Conservation (phyloP, 1,140 invertebrate genomes). For the Euura lappo region DNA sequence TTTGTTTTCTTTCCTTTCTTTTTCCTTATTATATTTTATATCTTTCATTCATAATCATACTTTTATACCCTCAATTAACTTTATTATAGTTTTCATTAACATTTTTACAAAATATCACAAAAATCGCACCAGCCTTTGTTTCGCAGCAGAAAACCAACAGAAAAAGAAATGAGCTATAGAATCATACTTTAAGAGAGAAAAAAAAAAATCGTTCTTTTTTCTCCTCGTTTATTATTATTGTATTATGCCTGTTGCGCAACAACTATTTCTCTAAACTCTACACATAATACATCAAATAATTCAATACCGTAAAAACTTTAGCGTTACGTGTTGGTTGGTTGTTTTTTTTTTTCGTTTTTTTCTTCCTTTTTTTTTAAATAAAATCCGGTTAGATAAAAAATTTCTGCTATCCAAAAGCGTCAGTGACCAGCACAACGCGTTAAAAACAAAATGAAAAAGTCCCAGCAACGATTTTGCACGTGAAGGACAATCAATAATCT, state of each 20-base stretch:
- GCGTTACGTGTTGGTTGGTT: background rate
- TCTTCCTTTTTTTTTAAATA: background rate
- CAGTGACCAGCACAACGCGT: constrained; percentile 36
- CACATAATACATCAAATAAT: constrained; percentile 6
- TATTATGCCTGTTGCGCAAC: background rate
- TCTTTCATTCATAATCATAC: constrained; percentile 19
- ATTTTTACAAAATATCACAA: constrained; percentile 61
- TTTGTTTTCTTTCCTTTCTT: constrained; percentile 18
- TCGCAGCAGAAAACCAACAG: constrained; percentile 46
- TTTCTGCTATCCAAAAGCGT: constrained; percentile 17
- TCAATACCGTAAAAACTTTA: background rate
- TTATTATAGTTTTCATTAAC: constrained; percentile 16
- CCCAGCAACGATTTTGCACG: constrained; percentile 30
- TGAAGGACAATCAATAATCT: constrained; percentile 26
- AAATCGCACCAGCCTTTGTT: constrained; percentile 59
- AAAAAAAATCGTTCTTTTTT: background rate
- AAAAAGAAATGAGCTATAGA: constrained; percentile 33
- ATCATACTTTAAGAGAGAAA: constrained; percentile 17
- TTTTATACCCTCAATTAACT: constrained; percentile 32
- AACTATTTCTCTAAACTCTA: background rate
- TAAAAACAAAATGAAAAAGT: background rate
- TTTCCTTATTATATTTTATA: constrained; percentile 20
- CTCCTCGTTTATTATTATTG: background rate
- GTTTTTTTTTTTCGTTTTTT: background rate
- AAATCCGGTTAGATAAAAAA: too few relatives aligned